Conservation (phyloP, 2,113 vertebrate genomes). For the Neopipo cinnamomea region DNA sequence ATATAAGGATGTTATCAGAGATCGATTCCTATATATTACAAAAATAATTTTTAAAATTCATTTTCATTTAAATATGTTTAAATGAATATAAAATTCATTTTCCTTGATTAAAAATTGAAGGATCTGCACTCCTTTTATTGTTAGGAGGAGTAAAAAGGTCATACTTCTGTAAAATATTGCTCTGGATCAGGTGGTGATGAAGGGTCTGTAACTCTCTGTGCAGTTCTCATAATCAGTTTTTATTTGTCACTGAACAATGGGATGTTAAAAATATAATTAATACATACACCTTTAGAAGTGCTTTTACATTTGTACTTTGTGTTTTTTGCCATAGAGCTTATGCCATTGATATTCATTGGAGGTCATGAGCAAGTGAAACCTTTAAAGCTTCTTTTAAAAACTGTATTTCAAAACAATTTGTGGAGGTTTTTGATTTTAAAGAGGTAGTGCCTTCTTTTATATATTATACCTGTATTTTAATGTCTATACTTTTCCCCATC, state of each 20-base stretch:
- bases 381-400: neutral
- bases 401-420: neutral
- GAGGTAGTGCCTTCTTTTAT: neutral
- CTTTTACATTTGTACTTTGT: neutral
- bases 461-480: neutral
- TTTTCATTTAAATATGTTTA: too few species aligned
- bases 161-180: neutral
- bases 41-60: neutral
- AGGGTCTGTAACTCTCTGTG: neutral
- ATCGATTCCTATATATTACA: neutral
- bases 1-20: neutral
- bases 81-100: neutral
- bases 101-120: neutral
- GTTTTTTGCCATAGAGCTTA: neutral
- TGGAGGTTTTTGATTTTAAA: neutral
- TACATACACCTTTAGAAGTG: neutral
- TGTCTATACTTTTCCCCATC: neutral
- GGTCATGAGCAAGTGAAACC: neutral
- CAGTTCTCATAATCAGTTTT: neutral
- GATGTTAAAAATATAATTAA: neutral
- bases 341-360: neutral
- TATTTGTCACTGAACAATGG: neutral
- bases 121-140: neutral
- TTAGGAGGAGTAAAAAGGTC: neutral
- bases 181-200: neutral